Evolutionary conservation across 2,797 vertebrate genomes (phyloP).

Genomic region (Darevskia nairensis): DNA sequence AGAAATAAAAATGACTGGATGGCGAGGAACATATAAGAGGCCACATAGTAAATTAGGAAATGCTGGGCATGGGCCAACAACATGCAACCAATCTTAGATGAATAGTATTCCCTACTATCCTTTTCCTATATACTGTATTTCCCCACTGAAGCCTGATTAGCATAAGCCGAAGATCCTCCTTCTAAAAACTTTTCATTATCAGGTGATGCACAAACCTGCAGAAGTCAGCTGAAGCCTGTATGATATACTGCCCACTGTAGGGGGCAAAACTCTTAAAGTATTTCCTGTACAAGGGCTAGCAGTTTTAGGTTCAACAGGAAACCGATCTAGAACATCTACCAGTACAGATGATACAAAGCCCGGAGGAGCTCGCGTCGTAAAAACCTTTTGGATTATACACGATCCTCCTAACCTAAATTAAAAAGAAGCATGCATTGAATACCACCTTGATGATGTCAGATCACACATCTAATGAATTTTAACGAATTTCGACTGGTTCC

Average conservation of each 20-base stretch:
- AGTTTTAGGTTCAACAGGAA: constrained; percentile 24
- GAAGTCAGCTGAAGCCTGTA: constrained; percentile 38
- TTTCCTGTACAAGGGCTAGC: constrained; percentile 29
- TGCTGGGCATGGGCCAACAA: too few relatives aligned
- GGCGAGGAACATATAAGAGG: too few relatives aligned
- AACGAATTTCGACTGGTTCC: too few relatives aligned
- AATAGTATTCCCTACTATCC: too few relatives aligned
- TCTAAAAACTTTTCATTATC: not conserved
- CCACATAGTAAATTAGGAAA: too few relatives aligned
- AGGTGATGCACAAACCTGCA: constrained; percentile 26
- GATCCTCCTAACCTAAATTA: constrained; percentile 45
- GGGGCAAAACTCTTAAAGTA: constrained; percentile 18
- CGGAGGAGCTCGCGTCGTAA: not conserved
- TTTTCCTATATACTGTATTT: too few relatives aligned
- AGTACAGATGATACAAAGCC: constrained; percentile 43
- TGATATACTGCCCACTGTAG: accelerated
- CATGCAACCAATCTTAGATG: too few relatives aligned
- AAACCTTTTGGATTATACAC: constrained; percentile 43
- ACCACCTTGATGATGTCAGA: not conserved
- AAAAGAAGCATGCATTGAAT: constrained; percentile 24
- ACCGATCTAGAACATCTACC: constrained; percentile 42
- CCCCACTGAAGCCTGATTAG: too few relatives aligned
- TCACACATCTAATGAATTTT: too few relatives aligned
- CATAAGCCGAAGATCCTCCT: too few relatives aligned
- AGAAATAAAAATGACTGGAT: too few relatives aligned